Base-by-base conservation (phyloP, 2,888 invertebrate species). In the Calameuta pallipes region DNA sequence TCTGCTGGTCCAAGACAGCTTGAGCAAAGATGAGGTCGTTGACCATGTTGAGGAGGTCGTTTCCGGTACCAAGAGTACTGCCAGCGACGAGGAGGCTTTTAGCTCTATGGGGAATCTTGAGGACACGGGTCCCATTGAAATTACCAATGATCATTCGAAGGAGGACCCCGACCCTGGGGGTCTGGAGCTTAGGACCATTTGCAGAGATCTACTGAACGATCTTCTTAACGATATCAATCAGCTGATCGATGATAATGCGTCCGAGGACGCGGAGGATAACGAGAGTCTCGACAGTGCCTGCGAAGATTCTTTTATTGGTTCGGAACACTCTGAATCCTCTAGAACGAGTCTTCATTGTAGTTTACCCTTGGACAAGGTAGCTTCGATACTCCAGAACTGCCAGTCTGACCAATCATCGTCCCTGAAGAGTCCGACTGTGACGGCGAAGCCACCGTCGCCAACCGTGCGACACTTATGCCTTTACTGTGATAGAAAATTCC, bases 401-500 rank as follows among this genome's bases (percentile, higher is more conserved):
- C 89, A 89, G 75, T 69, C n/a, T 1, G 84, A 83, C 1, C 70
- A 70, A 15, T 30, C 70, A 1, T 3, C 31, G 23, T 70, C 70
- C 12, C 15, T 70, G 33, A 70, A 30, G 70, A 70, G 70, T 3
- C 75, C 78, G 9, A 71, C 73, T 82, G 41, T 82, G 0, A 41
- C 84, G 4, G 69, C 82, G 13, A 89, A 87, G 74, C 83, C 86
- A 1, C 78, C 83, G 0, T 82, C 87, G 0, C 88, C 89, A 0
- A 85, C 88, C 4, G 85, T 90, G 15, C 82, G 89, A 73, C 90
- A 90, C 36, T 82, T 91, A 4, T 91, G 91, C 77, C 86, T 91
- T 4, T 91, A 91, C 77, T 91, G 91, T 83, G 91, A 91, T 78
- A 83, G 91, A 6, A 91, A 91, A 80, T 91, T 91, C 77, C 81